Evolutionary conservation across 2,888 invertebrate genomes (phyloP), one percentile per base, ranked within the genome.

Genomic region (Tinea trinotella): DNA sequence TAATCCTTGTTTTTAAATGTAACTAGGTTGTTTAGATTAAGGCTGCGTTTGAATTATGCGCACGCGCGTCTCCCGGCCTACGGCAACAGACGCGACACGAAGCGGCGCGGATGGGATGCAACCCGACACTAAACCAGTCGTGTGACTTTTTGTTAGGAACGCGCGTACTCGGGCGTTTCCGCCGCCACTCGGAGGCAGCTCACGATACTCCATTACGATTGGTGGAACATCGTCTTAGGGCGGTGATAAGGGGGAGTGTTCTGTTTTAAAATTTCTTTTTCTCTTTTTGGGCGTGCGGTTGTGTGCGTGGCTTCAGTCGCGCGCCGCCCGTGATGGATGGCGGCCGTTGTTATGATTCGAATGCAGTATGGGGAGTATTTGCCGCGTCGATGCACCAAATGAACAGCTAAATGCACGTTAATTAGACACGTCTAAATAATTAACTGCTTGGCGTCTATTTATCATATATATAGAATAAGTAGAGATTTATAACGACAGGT

Each of bases 111-210:
- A 71, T 84, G 85, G 86, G 85, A 85, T 84, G 83, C 86, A 74
- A 84, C 85, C 85, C 86, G 83, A 85, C 76, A 86, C 86, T 87
- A 82, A 87, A 79, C 80, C 74, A 75, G 81, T 82, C 76, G 76
- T 77, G 71, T 71, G 75, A 81, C 78, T 85, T 85, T 86, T 85
- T 86, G 85, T 83, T 80, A 76, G 76, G 77, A 76, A 70, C 77
- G 77, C 76, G 70, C 71, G 67, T 67, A 64, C 58, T 80, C 81
- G 82, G 78, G 63, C 66, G 65, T 70, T 67, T 70, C 78, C 81
- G 84, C 76, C 60, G 62, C 57, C 57, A 58, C 59, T 76, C 82
- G 79, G 70, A 59, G 54, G 58, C 52, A 64, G 58, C 50, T 55
- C 56, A 52, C 19, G 40, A 35, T 30, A 46, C 56, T 55, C 55